A percentile compares a stretch with the other conserved stretches of the same genome.
Evolutionary conservation across 1,140 invertebrate genomes (phyloP).

Genomic region (Drosophila asahinai): DNA sequence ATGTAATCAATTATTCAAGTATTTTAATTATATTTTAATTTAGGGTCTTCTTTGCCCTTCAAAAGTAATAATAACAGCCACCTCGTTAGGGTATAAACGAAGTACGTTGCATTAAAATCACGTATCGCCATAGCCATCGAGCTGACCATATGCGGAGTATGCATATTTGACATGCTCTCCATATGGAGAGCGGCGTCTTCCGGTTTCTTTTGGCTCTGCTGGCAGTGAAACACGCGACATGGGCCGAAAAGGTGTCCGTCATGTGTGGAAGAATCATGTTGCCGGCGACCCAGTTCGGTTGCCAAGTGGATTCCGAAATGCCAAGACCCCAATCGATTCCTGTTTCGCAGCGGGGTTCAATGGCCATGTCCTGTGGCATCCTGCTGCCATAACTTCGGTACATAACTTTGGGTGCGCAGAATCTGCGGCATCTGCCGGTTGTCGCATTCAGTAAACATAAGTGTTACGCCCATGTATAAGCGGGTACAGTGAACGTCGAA

Average conservation of each 20-base stretch:
- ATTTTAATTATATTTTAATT: too few species aligned
- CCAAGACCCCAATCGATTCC: conserved; percentile 32
- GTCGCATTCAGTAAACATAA: not conserved
- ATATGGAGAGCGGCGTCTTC: conserved; percentile 34
- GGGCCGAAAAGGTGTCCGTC: conserved; percentile 14
- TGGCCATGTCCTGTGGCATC: conserved; percentile 28
- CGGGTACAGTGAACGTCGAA: not conserved
- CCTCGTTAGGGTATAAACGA: not conserved
- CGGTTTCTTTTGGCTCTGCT: conserved; percentile 23
- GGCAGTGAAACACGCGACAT: conserved; percentile 5
- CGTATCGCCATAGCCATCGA: conserved; percentile 2
- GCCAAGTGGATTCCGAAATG: conserved; percentile 1
- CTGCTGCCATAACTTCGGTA: conserved; percentile 8
- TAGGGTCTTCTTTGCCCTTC: too few species aligned
- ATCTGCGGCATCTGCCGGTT: conserved; percentile 3
- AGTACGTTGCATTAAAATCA: conserved; percentile 12
- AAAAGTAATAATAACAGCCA: not conserved
- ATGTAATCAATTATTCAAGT: not conserved
- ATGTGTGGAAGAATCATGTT: conserved; percentile 19
- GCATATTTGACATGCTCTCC: conserved; percentile 18
- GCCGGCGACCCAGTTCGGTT: conserved; percentile 27
- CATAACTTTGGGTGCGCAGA: conserved; percentile 4
- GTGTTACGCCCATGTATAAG: not conserved
- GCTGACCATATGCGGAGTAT: conserved; percentile 27
- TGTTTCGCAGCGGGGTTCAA: conserved; percentile 34